Base-by-base conservation (phyloP, 1,140 invertebrate species). In the Pectinophora gossypiella region DNA sequence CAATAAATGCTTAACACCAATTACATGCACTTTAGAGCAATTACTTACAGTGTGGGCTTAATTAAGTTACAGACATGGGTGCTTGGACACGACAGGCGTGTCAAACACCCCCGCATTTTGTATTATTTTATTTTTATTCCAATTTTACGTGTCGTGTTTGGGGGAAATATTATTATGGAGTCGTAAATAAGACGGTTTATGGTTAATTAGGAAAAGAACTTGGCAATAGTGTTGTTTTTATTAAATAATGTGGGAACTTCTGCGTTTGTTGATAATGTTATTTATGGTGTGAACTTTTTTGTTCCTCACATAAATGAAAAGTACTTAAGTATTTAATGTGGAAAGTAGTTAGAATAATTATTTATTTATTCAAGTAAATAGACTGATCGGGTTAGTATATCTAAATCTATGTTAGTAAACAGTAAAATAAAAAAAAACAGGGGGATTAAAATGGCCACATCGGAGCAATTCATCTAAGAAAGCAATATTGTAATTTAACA, bases 1-100 rank as follows among this genome's bases (percentile, higher is more conserved):
- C 68, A 66, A 68, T 69, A 69, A 72, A 61, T 61, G 54, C 54
- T 70, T 68, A 64, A 68, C 67, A 67, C 49, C 71, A 73, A 74
- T 76, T 77, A 70, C 59, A 67, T 48, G 64, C 68, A 59, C 50
- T 68, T 64, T 55, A 51, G 23, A 68, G 42, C 56, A 55, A 64
- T 64, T 64, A 68, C 54, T 46, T 35, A 19, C 32, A 21, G 50
- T 42, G 54, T 51, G 46, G 40, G 42, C 46, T 52, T 35, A 56
- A 66, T 67, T 60, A 54, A 67, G 61, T 56, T 62, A 46, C 21
- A 51, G 27, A 19, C 36, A 40, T 40, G 36, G 3, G 36, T 15
- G 16, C 16, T 40, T 40, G 36, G 36, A 40, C 36, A 40, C 36
- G 36, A 13, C 36, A 40, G 7, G 36, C 36, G 7, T 40, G 36